Evolutionary conservation across 2,113 vertebrate species (phyloP).

Genomic region (Acrocephalus kingi): DNA sequence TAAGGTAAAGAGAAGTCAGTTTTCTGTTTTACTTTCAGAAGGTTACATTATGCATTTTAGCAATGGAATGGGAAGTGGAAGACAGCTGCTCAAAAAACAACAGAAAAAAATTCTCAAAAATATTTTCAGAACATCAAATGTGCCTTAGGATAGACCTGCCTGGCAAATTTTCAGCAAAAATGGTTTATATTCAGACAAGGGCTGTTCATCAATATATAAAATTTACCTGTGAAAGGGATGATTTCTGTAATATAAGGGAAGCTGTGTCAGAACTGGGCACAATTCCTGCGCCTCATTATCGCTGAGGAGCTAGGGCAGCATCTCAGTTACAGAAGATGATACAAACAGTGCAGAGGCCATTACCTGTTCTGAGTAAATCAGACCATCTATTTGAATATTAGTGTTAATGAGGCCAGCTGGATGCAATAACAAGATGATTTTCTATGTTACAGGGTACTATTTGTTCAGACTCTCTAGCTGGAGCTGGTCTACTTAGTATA

Average conservation of each 20-base stretch:
- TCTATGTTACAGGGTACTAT: no score
- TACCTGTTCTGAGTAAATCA: not conserved
- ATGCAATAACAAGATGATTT: not conserved
- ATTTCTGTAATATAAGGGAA: not conserved
- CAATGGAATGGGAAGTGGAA: not conserved
- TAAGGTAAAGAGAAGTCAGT: not conserved
- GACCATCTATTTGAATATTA: not conserved
- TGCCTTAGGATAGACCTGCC: not conserved
- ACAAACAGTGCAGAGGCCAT: not conserved
- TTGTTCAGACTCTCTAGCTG: not conserved
- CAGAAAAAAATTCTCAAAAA: not conserved
- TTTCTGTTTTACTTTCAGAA: constrained; percentile 5
- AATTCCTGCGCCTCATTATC: not conserved
- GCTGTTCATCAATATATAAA: not conserved
- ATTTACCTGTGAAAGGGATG: not conserved
- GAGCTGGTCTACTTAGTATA: not conserved
- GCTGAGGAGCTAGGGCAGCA: not conserved
- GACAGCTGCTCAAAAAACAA: not conserved
- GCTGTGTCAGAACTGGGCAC: not conserved
- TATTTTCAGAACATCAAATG: not conserved
- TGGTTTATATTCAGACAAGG: not conserved
- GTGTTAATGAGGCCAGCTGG: not conserved
- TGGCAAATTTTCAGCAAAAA: not conserved
- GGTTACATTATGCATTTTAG: not conserved
- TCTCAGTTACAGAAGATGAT: not conserved